Conservation (phyloP, 1,140 invertebrate species). For the Macrobrachium nipponense region DNA sequence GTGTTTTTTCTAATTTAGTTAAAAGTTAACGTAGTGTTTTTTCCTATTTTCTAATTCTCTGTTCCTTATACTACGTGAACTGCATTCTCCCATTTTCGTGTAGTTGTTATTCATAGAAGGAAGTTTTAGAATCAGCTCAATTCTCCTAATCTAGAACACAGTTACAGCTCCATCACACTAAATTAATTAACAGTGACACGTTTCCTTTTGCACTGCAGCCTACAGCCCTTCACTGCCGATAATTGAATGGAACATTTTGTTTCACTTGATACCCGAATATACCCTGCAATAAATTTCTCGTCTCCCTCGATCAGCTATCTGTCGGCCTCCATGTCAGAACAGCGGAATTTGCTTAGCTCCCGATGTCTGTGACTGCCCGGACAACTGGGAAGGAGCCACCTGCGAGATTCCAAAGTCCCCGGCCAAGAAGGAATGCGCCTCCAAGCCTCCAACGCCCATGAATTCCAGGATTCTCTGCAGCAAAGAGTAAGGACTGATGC, state of each 20-base stretch:
- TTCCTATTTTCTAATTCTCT: too few relatives aligned
- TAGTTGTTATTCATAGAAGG: too few relatives aligned
- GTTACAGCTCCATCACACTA: too few relatives aligned
- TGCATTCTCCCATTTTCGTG: too few relatives aligned
- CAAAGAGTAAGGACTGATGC: conserved; percentile 73
- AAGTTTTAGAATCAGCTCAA: too few relatives aligned
- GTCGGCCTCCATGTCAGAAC: conserved; percentile 80
- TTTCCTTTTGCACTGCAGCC: too few relatives aligned
- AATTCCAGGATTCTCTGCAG: conserved; percentile 77
- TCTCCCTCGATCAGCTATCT: conserved; percentile 73
- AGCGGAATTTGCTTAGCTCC: conserved; percentile 81
- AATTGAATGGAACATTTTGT: neutral
- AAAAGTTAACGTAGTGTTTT: too few relatives aligned
- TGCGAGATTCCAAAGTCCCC: conserved; percentile 80
- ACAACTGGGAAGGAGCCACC: conserved; percentile 78
- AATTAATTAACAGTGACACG: too few relatives aligned
- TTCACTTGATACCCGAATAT: neutral
- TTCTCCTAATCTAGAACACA: too few relatives aligned
- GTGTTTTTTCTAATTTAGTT: too few relatives aligned
- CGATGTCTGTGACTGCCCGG: conserved; percentile 79
- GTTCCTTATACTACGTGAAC: too few relatives aligned
- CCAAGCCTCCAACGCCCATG: conserved; percentile 74
- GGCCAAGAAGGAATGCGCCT: conserved; percentile 72
- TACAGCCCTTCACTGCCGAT: neutral
- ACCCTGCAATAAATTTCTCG: too few relatives aligned